Evolutionary conservation across 2,888 invertebrate species (phyloP).

Genomic region (Rugalucina vietnamica): DNA sequence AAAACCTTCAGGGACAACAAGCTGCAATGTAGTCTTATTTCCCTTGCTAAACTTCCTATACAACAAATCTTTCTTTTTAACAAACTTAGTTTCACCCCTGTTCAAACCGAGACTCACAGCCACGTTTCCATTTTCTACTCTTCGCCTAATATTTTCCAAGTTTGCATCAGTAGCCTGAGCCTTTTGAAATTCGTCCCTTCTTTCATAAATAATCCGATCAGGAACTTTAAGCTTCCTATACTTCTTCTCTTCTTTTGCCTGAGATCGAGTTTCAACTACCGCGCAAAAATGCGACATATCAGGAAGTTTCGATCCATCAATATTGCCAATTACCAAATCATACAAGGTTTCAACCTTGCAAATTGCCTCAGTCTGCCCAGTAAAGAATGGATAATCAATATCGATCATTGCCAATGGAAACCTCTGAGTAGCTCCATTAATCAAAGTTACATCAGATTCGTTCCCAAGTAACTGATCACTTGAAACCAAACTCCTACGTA

Average conservation of each 20-base stretch:
- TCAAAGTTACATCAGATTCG: neutral
- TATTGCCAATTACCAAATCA: neutral
- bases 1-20: no score
- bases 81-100: no score
- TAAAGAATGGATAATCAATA: neutral
- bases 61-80: no score
- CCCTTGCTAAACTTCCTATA: no score
- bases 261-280: neutral
- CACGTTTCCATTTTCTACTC: no score
- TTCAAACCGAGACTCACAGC: no score
- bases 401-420: neutral
- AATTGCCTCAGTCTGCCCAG: neutral
- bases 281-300: neutral
- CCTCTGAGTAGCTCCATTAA: neutral
- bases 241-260: neutral
- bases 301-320: neutral
- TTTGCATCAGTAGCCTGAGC: neutral
- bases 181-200: neutral
- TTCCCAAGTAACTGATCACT: neutral
- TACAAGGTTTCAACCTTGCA: neutral
- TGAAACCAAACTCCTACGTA: neutral
- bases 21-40: no score
- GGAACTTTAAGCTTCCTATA: neutral
- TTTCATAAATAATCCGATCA: neutral
- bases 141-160: neutral